These are phyloP conservation scores for Tyrophagus putrescentiae DNA, from an alignment of 1,140 invertebrate species.

Conservation along the genomic window DNA sequence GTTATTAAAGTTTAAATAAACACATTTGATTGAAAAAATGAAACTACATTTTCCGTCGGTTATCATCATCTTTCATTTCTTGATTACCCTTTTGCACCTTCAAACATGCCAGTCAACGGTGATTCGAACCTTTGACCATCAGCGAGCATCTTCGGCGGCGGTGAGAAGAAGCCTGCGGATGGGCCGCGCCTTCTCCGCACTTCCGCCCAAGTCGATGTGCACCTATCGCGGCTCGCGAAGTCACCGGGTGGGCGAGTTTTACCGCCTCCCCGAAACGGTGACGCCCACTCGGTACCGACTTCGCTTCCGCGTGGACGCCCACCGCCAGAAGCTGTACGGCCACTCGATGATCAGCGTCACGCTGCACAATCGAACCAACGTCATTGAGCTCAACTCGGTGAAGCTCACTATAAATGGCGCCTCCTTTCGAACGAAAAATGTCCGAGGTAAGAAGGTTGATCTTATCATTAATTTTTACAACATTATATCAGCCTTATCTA, in stretches of 20 bases:
- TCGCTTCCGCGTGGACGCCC: slow-evolving; percentile 5
- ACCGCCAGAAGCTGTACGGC: slow-evolving; percentile 5
- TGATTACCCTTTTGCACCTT: too few species aligned
- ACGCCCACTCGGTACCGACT: slow-evolving; percentile 9
- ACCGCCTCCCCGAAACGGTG: not conserved
- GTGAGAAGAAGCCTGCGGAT: too few species aligned
- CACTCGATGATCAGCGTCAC: not conserved
- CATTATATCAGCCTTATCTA: not conserved
- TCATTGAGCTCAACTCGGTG: slow-evolving; percentile 6
- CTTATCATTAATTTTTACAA: not conserved
- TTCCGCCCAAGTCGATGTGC: too few species aligned
- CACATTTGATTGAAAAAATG: too few species aligned
- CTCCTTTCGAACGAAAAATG: not conserved
- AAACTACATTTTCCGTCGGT: too few species aligned
- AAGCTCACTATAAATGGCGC: not conserved
- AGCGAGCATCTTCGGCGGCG: too few species aligned
- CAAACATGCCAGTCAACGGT: too few species aligned
- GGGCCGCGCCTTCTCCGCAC: too few species aligned
- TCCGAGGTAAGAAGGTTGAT: slow-evolving; percentile 4
- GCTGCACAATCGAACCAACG: slow-evolving; percentile 11
- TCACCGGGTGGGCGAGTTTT: not conserved
- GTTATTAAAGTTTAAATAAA: too few species aligned
- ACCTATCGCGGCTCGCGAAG: too few species aligned
- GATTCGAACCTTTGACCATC: too few species aligned
- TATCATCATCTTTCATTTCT: too few species aligned